These are phyloP conservation scores for Platycheirus albimanus DNA, from an alignment of 2,888 invertebrate genomes.

Conservation along the genomic window DNA sequence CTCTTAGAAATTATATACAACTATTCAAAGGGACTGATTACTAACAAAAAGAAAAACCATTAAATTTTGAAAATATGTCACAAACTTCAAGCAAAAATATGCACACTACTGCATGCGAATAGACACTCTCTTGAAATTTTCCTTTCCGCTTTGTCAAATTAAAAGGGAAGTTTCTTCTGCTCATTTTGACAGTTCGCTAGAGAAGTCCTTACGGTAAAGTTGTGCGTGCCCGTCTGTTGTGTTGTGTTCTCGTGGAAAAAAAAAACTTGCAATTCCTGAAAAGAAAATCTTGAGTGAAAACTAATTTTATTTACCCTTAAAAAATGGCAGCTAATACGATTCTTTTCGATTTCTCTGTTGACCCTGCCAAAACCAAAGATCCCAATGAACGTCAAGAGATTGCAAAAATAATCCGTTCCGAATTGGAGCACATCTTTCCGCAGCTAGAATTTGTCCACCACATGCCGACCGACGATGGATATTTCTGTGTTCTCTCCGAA, in stretches of 20 bases:
- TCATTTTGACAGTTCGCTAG: slow-evolving; percentile 56
- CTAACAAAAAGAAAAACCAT: too few species aligned
- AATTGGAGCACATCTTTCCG: slow-evolving; percentile 88
- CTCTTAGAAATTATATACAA: too few species aligned
- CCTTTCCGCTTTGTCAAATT: too few species aligned
- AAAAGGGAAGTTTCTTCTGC: slow-evolving; percentile 7
- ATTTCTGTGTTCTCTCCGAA: slow-evolving; percentile 88
- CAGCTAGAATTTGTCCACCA: slow-evolving; percentile 88
- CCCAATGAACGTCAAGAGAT: slow-evolving; percentile 87
- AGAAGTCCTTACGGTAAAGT: slow-evolving; percentile 24
- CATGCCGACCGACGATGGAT: slow-evolving; percentile 87
- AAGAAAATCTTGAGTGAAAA: slow-evolving; percentile 14
- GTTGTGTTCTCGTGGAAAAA: slow-evolving; percentile 35
- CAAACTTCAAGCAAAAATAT: too few species aligned
- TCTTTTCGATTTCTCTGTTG: slow-evolving; percentile 90
- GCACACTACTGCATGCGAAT: too few species aligned
- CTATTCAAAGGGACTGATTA: too few species aligned
- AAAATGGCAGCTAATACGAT: slow-evolving; percentile 91
- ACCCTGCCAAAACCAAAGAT: slow-evolving; percentile 87
- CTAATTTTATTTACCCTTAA: slow-evolving; percentile 40
- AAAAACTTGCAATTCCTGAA: not conserved
- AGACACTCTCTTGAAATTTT: too few species aligned
- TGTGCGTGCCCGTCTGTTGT: not conserved
- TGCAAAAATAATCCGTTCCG: slow-evolving; percentile 87
- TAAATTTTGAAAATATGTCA: too few species aligned